Evolutionary conservation across 1,140 invertebrate species (phyloP), one percentile per base, ranked within the genome.

Genomic region (Bemisia tabaci): DNA sequence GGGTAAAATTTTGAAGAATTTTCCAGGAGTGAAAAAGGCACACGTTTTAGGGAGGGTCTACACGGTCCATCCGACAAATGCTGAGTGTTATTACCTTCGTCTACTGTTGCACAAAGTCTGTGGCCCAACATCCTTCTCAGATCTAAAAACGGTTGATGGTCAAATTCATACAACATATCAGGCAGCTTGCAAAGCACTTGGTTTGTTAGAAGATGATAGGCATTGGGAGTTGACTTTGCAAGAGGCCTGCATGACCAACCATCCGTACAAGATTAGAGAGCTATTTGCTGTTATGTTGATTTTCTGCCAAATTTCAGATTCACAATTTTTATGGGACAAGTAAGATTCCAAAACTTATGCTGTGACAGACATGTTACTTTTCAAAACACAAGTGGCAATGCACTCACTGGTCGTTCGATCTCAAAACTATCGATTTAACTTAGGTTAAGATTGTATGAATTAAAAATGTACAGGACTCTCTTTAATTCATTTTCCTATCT

Each of bases 121-220:
- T 71, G 78, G 78, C 48, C 75, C 78, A 26, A 77, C 64, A 60
- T 74, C 67, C 65, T 80, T 76, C 73, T 68, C 70, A 64, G 67
- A 71, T 70, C 69, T 80, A 27, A 73, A 70, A 72, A 78, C 70
- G 59, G 70, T 77, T 58, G 62, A 78, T 65, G 72, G 68, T 39
- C 39, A 66, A 11, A 60, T 68, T 58, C 71, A 71, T 71, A 17
- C 59, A 9, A 76, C 76, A 59, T 77, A 72, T 67, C 66, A 74
- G 69, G 69, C 67, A 33, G 74, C 77, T 59, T 76, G 73, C 26
- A 69, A 64, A 66, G 68, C 68, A 39, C 24, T 71, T 22, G 70
- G 71, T 33, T 65, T 79, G 5, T 59, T 80, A 12, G 72, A 76
- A 70, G 68, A 77, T 67, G 74, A 78, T 66, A 26, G 66, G 17